Conservation (phyloP, 2,113 vertebrate genomes). For the Ondatra zibethicus region DNA sequence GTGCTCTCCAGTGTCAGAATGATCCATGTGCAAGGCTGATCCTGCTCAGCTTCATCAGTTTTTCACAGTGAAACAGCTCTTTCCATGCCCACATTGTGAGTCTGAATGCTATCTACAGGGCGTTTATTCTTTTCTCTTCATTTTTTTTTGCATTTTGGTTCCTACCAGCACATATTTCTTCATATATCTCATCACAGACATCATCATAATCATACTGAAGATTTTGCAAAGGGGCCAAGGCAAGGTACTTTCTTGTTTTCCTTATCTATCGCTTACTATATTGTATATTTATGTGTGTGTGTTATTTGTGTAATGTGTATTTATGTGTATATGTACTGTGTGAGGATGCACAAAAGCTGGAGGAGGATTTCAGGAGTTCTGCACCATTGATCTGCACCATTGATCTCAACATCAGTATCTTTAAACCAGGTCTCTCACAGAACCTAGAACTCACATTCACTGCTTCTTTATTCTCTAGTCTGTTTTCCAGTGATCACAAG, state of each 20-base stretch:
- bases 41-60: not conserved
- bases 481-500: not conserved
- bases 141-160: not conserved
- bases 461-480: not conserved
- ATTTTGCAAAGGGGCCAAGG: not conserved
- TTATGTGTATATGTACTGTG: not conserved
- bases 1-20: not conserved
- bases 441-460: too few relatives aligned
- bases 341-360: not conserved
- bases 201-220: accelerated
- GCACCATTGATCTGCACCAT: not conserved
- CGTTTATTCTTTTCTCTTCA: not conserved
- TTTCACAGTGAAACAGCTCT: not conserved
- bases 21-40: not conserved
- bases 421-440: not conserved
- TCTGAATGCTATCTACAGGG: not conserved
- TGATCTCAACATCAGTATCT: not conserved
- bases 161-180: not conserved
- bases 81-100: not conserved
- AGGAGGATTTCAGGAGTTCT: not conserved
- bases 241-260: not conserved
- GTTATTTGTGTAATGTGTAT: not conserved
- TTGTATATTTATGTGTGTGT: not conserved
- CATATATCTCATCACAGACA: not conserved
- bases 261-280: not conserved